Evolutionary conservation across 2,888 invertebrate genomes (phyloP).

Genomic region (Leuctra nigra): DNA sequence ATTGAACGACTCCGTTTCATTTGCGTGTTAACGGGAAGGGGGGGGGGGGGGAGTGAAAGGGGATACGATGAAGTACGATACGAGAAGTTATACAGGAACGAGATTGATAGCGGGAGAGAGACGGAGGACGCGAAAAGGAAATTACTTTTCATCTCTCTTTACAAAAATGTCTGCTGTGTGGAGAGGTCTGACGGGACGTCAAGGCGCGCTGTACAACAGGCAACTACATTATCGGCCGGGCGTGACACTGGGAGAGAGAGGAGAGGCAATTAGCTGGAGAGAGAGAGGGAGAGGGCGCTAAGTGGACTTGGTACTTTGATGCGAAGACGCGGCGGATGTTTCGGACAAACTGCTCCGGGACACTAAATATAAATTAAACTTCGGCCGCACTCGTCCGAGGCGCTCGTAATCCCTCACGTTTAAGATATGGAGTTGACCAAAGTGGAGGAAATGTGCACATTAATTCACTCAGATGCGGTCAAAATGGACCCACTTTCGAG

Average conservation of each 20-base stretch:
- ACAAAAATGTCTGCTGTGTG: conserved; percentile 12
- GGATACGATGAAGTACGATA: conserved; percentile 2
- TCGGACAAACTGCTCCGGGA: conserved; percentile 1
- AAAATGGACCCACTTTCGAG: too few relatives aligned
- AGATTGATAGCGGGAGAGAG: conserved; percentile 12
- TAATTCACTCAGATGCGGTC: too few relatives aligned
- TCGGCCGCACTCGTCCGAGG: too few relatives aligned
- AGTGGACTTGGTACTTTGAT: conserved; percentile 8
- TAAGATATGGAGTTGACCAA: too few relatives aligned
- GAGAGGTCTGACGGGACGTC: neutral
- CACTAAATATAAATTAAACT: conserved; percentile 17
- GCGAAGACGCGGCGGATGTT: too few relatives aligned
- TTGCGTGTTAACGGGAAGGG: too few relatives aligned
- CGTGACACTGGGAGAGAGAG: neutral
- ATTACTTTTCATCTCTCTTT: conserved; percentile 20
- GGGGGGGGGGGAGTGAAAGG: conserved; percentile 2
- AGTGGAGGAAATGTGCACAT: too few relatives aligned
- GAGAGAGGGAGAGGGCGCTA: conserved; percentile 1
- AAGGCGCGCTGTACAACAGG: neutral
- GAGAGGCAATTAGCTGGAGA: neutral
- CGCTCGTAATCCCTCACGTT: too few relatives aligned
- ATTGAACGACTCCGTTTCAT: too few relatives aligned
- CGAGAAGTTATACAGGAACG: conserved; percentile 25
- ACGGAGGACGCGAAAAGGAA: conserved; percentile 17
- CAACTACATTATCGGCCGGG: neutral